Conservation (phyloP, 2,797 vertebrate genomes). For the Threskiornis aethiopicus region DNA sequence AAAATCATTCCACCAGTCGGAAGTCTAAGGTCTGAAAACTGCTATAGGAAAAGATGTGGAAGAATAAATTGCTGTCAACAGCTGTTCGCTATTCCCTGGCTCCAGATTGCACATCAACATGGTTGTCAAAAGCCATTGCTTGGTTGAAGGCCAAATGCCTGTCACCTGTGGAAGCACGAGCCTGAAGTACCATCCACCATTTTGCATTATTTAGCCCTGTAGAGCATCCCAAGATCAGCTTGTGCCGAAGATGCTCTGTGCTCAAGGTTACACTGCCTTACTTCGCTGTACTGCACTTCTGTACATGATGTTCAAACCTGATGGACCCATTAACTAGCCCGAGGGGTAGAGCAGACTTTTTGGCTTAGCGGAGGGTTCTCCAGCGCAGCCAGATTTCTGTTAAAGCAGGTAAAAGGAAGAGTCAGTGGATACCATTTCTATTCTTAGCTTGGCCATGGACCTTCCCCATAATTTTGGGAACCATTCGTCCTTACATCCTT, state of each 20-base stretch:
- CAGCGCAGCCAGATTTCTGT: neutral
- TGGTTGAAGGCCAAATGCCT: neutral
- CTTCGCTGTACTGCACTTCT: neutral
- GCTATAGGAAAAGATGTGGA: neutral
- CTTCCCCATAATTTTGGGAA: neutral
- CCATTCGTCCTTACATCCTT: neutral
- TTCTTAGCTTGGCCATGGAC: neutral
- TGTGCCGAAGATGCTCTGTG: neutral
- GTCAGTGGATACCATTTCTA: neutral
- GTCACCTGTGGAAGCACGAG: fast-evolving
- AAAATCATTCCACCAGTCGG: neutral
- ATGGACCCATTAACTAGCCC: neutral
- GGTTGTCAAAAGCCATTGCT: neutral
- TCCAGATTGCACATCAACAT: neutral
- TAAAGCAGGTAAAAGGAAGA: neutral
- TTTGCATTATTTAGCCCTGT: neutral
- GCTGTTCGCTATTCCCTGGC: neutral
- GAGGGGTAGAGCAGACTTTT: neutral
- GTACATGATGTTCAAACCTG: fast-evolving
- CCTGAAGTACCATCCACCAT: neutral
- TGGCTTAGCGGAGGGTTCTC: neutral
- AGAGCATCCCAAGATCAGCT: neutral
- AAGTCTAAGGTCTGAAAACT: neutral
- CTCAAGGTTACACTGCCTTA: neutral
- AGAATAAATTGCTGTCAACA: neutral